Conservation (phyloP, 2,797 vertebrate genomes). For the Periophthalmus magnuspinnatus region DNA sequence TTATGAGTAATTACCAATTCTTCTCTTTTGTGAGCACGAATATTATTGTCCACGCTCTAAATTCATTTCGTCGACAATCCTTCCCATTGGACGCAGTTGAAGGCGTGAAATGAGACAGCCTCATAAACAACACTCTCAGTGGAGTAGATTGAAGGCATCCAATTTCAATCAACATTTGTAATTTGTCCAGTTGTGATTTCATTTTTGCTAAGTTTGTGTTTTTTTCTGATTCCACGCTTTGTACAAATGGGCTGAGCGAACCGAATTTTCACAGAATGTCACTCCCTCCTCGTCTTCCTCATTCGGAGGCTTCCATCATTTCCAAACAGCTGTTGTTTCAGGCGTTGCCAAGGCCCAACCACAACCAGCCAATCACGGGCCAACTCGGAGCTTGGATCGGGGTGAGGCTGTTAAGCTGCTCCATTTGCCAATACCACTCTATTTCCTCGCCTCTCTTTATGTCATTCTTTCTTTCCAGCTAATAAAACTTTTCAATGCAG, state of each 20-base stretch:
- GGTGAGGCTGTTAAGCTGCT: constrained; percentile 60
- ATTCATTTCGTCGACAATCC: constrained; percentile 59
- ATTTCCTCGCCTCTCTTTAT: constrained; percentile 41
- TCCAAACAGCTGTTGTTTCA: constrained; percentile 75
- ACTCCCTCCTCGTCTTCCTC: constrained; percentile 50
- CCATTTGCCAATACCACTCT: constrained; percentile 49
- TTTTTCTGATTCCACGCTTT: constrained; percentile 32
- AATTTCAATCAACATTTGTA: constrained; percentile 55
- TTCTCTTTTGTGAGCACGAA: constrained; percentile 34
- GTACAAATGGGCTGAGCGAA: constrained; percentile 54
- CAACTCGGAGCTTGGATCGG: constrained; percentile 63
- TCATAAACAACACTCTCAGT: constrained; percentile 57
- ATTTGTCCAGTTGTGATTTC: constrained; percentile 34
- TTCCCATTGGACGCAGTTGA: constrained; percentile 56
- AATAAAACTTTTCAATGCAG: constrained; percentile 50
- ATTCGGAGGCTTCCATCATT: constrained; percentile 68
- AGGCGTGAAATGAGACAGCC: constrained; percentile 64
- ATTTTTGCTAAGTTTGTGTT: constrained; percentile 44
- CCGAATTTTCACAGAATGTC: constrained; percentile 65
- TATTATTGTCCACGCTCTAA: constrained; percentile 46
- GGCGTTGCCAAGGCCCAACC: constrained; percentile 68
- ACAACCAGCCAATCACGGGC: constrained; percentile 66
- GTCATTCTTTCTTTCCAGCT: constrained; percentile 47
- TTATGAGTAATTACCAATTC: constrained; percentile 29
- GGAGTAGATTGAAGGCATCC: constrained; percentile 62